Conservation (phyloP, 2,113 vertebrate species). For the Atrichornis clamosus region DNA sequence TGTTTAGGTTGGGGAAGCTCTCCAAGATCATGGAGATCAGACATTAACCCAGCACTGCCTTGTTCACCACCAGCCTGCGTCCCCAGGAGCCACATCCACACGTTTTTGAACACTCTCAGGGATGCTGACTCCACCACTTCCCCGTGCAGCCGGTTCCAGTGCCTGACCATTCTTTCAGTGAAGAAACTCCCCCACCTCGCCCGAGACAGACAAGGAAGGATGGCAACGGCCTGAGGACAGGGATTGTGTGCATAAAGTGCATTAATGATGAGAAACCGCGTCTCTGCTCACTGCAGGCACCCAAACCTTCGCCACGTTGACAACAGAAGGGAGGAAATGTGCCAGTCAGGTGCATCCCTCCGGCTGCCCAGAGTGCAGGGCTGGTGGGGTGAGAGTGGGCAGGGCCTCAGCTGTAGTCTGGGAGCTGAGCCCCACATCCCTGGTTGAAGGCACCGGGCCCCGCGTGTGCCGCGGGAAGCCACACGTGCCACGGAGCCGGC, state of each 20-base stretch:
- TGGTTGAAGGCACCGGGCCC: not conserved
- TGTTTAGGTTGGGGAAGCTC: not conserved
- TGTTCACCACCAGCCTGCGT: not conserved
- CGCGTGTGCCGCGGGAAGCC: rapidly evolving
- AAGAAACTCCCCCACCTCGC: not conserved
- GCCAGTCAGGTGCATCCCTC: rapidly evolving
- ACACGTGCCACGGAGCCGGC: conserved; percentile 2
- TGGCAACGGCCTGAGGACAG: rapidly evolving
- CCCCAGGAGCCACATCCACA: not conserved
- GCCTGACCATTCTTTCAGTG: not conserved
- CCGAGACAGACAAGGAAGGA: not conserved
- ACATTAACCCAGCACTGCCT: not conserved
- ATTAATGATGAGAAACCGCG: not conserved
- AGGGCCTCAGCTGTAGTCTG: rapidly evolving
- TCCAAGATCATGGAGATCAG: not conserved
- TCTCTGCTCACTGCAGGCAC: not conserved
- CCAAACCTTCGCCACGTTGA: rapidly evolving
- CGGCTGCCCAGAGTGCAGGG: not conserved
- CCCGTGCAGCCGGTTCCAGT: not conserved
- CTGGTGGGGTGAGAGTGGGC: rapidly evolving
- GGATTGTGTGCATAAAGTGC: not conserved
- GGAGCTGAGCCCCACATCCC: not conserved
- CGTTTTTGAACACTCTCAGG: not conserved
- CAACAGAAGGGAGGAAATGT: rapidly evolving
- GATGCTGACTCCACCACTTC: not conserved